phyloP scores from a whole-genome alignment of 2,888 invertebrate genomes.

The Corbicula japonica region DNA sequence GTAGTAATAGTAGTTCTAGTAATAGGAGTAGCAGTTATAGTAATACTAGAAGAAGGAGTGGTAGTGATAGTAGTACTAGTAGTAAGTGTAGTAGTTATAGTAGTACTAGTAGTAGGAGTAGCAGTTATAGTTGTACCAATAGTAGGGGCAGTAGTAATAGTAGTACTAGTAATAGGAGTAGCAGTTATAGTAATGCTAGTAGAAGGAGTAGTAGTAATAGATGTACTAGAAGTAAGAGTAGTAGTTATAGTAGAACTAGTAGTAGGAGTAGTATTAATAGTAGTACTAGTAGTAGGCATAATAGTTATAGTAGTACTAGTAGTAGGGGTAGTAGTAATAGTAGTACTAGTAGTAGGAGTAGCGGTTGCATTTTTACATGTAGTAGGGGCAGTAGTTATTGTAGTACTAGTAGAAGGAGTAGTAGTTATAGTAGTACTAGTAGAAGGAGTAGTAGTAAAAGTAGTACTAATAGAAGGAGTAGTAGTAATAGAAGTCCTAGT shows the following conservation, averaged over 20 bases:
- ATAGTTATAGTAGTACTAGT: background rate
- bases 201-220: conserved; percentile 3
- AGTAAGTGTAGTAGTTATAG: background rate
- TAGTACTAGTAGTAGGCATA: background rate
- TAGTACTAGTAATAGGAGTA: conserved; percentile 7
- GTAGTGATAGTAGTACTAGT: conserved; percentile 2
- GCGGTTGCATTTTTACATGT: background rate
- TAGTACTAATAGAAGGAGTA: background rate
- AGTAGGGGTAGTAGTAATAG: background rate
- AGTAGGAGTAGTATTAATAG: background rate
- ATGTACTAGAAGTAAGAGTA: background rate
- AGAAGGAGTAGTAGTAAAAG: background rate
- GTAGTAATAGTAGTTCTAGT: background rate
- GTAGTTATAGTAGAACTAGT: background rate
- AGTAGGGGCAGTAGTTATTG: background rate
- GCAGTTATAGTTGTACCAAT: conserved; percentile 2
- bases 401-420: background rate
- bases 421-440: background rate
- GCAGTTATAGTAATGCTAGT: background rate
- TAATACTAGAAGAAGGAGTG: background rate
- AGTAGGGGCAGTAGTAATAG: conserved; percentile 9
- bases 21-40: background rate
- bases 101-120: conserved; percentile 5
- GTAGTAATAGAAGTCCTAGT: background rate
- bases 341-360: background rate